A percentile compares a stretch with the other conserved stretches of the same genome.
phyloP scores from a whole-genome alignment of 2,113 vertebrate genomes.

The Cynoglossus semilaevis region DNA sequence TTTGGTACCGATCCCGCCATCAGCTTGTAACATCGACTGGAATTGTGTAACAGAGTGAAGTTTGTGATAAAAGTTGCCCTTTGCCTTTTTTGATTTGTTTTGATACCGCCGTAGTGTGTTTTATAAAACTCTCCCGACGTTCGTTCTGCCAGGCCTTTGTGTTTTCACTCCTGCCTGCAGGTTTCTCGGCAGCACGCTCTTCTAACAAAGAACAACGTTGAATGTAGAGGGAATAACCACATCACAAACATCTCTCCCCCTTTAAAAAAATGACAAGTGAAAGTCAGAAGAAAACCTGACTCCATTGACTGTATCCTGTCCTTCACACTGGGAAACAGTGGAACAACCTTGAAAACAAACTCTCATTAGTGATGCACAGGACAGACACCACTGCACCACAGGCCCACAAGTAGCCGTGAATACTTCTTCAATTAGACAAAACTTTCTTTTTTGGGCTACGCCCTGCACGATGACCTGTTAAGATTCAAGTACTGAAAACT shows the following conservation, averaged over 20 bases:
- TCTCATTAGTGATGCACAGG: conserved; percentile 16
- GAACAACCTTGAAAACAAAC: conserved; percentile 28
- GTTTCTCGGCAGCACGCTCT: conserved; percentile 49
- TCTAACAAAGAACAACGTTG: conserved; percentile 54
- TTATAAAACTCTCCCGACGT: conserved; percentile 55
- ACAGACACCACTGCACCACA: no score
- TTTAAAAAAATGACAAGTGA: conserved; percentile 22
- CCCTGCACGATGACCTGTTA: no score
- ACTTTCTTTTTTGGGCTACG: no score
- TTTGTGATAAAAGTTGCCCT: conserved; percentile 38
- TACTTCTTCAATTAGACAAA: no score
- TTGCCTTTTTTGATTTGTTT: conserved; percentile 49
- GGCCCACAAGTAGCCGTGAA: no score
- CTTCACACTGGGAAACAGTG: conserved; percentile 28
- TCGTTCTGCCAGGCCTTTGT: conserved; percentile 43
- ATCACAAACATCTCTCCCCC: conserved; percentile 38
- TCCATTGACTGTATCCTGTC: conserved; percentile 28
- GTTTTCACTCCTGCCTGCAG: conserved; percentile 53
- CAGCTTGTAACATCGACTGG: conserved; percentile 34
- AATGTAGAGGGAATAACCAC: conserved; percentile 55
- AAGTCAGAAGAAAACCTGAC: conserved; percentile 18
- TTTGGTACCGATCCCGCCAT: conserved; percentile 26
- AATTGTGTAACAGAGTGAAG: conserved; percentile 46
- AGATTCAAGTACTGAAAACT: no score
- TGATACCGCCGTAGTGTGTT: conserved; percentile 42